Evolutionary conservation across 2,113 vertebrate genomes (phyloP), one percentile per base, ranked within the genome.

Genomic region (Colius striatus): DNA sequence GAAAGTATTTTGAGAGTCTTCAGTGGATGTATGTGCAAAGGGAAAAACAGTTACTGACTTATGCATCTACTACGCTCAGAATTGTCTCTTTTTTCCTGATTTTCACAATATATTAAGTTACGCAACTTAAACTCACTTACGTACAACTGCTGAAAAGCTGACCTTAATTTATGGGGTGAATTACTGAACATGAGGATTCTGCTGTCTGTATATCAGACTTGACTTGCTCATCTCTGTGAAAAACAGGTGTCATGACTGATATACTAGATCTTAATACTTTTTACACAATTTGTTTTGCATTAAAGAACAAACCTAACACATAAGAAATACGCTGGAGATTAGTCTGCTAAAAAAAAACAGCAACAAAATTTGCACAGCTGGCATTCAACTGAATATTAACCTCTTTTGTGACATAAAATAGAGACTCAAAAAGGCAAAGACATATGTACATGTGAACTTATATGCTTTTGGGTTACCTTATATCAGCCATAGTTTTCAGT

Each of bases 401-500:
- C 41, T 68, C 53, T 50, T 89, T 71, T 68, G 32, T 50, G 36
- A 80, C 45, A 41, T 58, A 79, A 86, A 57, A 65, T 10, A 67
- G 50, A 43, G 43, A 63, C 10, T 11, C 2, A 2, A 53, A 88
- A 90, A 82, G 50, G 54, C 30, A 94, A 95, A 94, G 67, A 80
- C 30, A 94, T 80, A 96, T 67, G 66, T 32, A 93, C 25, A 82
- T 51, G 47, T 76, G 58, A 96, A 79, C 27, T 51, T 92, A 87
- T 9, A 48, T 95, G 51, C 75, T 93, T 62, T 63, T 58, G 21
- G 48, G 41, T 80, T 79, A 85, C 65, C 74, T 61, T 66, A 8
- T 11, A 86, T 58, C 6, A 79, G 55, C 16, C 61, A 63, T 30
- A 96, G 74, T 70, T 89, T 94, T 84, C 45, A 88, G 58, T 90